phyloP scores from a whole-genome alignment of 2,888 invertebrate species.

The Tetheella fluctuosa region DNA sequence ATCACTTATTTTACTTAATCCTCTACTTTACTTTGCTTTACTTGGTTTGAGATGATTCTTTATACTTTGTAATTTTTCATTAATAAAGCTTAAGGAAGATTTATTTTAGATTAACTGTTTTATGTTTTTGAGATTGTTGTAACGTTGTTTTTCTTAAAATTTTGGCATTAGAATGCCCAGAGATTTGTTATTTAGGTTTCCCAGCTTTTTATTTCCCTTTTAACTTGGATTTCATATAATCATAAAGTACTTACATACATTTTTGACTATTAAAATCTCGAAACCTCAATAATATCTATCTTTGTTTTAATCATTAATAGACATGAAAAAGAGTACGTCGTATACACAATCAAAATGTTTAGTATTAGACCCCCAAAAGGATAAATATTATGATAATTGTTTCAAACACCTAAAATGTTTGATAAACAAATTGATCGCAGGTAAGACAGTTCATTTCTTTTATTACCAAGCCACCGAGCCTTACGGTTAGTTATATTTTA shows the following conservation, averaged over 20 bases:
- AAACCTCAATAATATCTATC: too few relatives aligned
- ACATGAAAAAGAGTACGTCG: neutral
- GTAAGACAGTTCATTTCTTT: neutral
- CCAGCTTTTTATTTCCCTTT: too few relatives aligned
- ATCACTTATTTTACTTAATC: neutral
- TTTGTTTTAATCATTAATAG: too few relatives aligned
- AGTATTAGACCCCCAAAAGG: conserved; percentile 4
- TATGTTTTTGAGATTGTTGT: neutral
- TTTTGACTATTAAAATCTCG: too few relatives aligned
- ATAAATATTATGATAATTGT: conserved; percentile 41
- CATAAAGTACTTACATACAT: too few relatives aligned
- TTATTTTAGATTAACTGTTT: neutral
- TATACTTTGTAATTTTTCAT: conserved; percentile 4
- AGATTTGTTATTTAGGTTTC: too few relatives aligned
- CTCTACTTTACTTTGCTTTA: neutral
- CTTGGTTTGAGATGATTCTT: neutral
- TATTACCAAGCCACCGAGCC: neutral
- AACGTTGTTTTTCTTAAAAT: too few relatives aligned
- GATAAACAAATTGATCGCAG: conserved; percentile 23
- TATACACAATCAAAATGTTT: neutral
- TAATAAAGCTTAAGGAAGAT: neutral
- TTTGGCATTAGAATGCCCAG: too few relatives aligned
- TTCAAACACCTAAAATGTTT: conserved; percentile 29
- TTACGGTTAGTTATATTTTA: neutral
- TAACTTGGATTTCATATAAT: too few relatives aligned